A percentile compares a stretch with the other conserved stretches of the same genome.
These are phyloP conservation scores for Lasioglossum baleicum DNA, from an alignment of 1,140 invertebrate species.

Conservation along the genomic window DNA sequence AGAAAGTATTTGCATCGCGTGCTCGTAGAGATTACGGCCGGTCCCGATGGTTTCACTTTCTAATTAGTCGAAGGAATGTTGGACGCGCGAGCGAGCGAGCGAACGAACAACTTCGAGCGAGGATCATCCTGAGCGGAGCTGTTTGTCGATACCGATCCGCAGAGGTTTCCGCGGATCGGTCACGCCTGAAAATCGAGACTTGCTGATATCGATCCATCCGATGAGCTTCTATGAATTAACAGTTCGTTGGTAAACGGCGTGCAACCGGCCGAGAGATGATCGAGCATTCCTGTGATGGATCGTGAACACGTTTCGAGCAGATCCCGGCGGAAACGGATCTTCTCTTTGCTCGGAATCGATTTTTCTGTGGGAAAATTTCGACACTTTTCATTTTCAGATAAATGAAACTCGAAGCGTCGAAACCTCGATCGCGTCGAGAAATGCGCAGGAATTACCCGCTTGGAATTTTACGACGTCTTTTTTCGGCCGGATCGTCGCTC, in stretches of 20 bases:
- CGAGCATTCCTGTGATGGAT: neutral
- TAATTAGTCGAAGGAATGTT: slow-evolving; percentile 18
- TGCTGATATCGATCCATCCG: neutral
- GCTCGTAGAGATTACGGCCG: neutral
- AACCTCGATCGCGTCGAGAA: no score
- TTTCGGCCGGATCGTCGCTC: neutral
- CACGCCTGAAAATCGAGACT: neutral
- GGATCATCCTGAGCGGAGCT: neutral
- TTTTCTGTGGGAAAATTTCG: no score
- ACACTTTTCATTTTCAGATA: no score
- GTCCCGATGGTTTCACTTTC: slow-evolving; percentile 22
- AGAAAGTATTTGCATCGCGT: slow-evolving; percentile 35
- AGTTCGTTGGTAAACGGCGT: neutral
- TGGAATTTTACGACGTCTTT: slow-evolving; percentile 22
- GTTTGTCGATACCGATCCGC: neutral
- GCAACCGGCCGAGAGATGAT: neutral
- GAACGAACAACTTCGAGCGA: neutral
- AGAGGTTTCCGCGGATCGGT: neutral
- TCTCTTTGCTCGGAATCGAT: neutral
- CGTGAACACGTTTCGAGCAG: neutral
- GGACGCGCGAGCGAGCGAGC: neutral
- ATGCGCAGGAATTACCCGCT: no score
- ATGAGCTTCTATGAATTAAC: neutral
- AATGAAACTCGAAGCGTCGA: no score
- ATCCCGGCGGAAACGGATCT: neutral